Percentiles rank a stretch among this genome's conserved stretches.
Evolutionary conservation across 2,888 invertebrate species (phyloP).

Genomic region (Ceriagrion tenellum): DNA sequence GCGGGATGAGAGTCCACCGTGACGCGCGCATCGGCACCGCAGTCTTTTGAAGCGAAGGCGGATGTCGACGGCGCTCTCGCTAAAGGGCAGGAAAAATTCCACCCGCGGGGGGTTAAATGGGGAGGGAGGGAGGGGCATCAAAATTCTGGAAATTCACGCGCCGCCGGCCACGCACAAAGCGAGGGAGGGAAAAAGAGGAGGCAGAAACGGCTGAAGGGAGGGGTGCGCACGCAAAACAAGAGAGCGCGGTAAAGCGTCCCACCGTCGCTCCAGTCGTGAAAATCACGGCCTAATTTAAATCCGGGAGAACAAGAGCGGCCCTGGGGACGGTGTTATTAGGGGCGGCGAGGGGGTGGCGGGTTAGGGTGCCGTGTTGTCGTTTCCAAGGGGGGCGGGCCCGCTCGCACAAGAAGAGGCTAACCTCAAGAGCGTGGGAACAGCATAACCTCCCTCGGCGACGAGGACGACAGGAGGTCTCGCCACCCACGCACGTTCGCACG

Average conservation of each 20-base stretch:
- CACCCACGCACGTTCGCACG: background rate
- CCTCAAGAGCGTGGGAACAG: slow-evolving; percentile 12
- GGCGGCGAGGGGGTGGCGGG: too few relatives aligned
- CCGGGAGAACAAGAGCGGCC: background rate
- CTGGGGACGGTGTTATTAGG: background rate
- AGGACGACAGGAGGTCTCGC: background rate
- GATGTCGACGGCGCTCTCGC: too few relatives aligned
- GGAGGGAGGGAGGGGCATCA: too few relatives aligned
- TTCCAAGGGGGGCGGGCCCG: background rate
- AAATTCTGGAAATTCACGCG: slow-evolving; percentile 3
- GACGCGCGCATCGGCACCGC: too few relatives aligned
- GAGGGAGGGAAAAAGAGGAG: background rate
- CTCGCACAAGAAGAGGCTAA: background rate
- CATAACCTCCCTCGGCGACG: background rate
- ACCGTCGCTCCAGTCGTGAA: background rate
- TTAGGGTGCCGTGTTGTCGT: background rate
- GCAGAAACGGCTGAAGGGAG: background rate
- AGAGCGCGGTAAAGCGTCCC: too few relatives aligned
- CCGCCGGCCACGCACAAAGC: background rate
- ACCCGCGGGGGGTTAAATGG: too few relatives aligned
- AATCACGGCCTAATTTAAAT: background rate
- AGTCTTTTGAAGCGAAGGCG: too few relatives aligned
- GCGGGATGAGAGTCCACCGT: too few relatives aligned
- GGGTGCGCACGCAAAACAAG: too few relatives aligned
- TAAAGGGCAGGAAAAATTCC: too few relatives aligned